Conservation (phyloP, 2,113 vertebrate genomes). For the Pseudois nayaur region DNA sequence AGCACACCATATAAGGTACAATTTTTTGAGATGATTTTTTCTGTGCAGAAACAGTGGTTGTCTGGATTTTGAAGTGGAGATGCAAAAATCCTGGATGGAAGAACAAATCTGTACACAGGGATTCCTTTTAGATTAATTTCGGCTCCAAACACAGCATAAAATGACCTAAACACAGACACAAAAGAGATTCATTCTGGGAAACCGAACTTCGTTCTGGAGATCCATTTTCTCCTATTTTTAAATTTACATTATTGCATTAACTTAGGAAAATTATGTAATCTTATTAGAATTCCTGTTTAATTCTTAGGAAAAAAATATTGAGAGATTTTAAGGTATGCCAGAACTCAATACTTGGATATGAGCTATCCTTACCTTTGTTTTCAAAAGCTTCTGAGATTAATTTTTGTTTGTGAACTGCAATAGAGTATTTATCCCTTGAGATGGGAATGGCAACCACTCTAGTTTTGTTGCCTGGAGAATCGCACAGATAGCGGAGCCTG, state of each 20-base stretch:
- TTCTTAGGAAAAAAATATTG: neutral
- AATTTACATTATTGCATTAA: neutral
- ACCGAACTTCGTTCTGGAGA: neutral
- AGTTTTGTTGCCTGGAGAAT: neutral
- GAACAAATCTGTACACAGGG: constrained; percentile 85
- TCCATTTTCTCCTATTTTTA: neutral
- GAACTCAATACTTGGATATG: neutral
- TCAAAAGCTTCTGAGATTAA: neutral
- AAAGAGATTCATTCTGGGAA: neutral
- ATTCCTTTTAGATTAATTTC: constrained; percentile 87
- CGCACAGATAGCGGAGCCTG: accelerated
- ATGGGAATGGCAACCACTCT: neutral
- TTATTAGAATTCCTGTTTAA: neutral
- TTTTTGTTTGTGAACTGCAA: neutral
- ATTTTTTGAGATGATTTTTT: constrained; percentile 75
- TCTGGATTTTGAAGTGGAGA: constrained; percentile 83
- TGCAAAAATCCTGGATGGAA: constrained; percentile 84
- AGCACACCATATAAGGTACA: constrained; percentile 88
- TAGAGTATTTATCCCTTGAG: neutral
- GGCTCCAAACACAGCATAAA: constrained; percentile 82
- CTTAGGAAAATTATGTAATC: neutral
- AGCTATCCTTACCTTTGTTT: neutral
- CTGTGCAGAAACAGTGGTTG: constrained; percentile 90
- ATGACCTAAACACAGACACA: constrained; percentile 81
- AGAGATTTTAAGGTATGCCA: neutral